Evolutionary conservation across 2,113 vertebrate genomes (phyloP).

Genomic region (Hippocampus zosterae): DNA sequence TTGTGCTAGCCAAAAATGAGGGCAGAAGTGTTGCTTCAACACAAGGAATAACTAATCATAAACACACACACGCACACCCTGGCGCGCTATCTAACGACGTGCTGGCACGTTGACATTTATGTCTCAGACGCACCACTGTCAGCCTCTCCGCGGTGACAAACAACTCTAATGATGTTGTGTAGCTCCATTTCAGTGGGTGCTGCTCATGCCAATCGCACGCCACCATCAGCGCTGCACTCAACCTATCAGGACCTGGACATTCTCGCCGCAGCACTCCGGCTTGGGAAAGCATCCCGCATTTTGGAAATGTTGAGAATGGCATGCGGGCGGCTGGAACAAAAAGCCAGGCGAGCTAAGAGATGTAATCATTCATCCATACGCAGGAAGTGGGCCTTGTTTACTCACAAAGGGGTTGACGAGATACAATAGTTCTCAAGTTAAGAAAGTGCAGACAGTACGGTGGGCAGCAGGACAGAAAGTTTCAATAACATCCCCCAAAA

Average conservation of each 20-base stretch:
- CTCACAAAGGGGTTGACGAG: not conserved
- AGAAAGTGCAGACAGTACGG: not conserved
- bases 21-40: not conserved
- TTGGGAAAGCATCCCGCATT: not conserved
- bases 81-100: slow-evolving; percentile 28
- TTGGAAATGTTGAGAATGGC: not conserved
- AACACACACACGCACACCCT: slow-evolving; percentile 1
- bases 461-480: not conserved
- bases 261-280: slow-evolving; percentile 15
- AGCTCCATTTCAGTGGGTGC: slow-evolving; percentile 28
- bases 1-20: not conserved
- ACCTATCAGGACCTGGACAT: slow-evolving; percentile 24
- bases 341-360: not conserved
- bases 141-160: slow-evolving; percentile 28
- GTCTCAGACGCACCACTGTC: slow-evolving; percentile 25
- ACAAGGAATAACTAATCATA: not conserved
- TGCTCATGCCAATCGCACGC: slow-evolving; percentile 44
- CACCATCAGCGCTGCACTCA: slow-evolving; percentile 39
- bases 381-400: not conserved
- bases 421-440: not conserved
- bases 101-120: slow-evolving; percentile 31
- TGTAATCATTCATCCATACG: not conserved
- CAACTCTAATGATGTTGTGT: slow-evolving; percentile 22
- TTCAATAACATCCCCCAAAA: too few relatives aligned
- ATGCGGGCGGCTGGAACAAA: not conserved